These are phyloP conservation scores for Epizoanthus rinbou DNA, from an alignment of 92 coral and sea anemone species.

Conservation along the genomic window DNA sequence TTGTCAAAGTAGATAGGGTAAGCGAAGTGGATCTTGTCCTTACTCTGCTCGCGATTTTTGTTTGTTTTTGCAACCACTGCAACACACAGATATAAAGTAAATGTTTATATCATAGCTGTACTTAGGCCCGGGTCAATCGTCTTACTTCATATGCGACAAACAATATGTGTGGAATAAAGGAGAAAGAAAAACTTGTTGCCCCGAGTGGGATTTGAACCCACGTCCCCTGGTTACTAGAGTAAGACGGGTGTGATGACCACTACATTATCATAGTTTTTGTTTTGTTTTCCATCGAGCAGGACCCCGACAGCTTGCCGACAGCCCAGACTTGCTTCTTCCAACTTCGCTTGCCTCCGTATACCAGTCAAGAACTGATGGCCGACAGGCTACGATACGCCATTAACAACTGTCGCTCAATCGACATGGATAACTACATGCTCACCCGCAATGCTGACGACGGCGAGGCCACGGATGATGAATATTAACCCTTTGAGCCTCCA, in stretches of 20 bases:
- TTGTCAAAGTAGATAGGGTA: conserved; percentile 85
- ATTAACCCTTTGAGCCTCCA: conserved; percentile 1
- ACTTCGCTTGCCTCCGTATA: conserved; percentile 83
- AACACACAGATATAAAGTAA: too few relatives aligned
- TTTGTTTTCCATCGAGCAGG: conserved; percentile 53
- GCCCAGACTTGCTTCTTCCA: conserved; percentile 93
- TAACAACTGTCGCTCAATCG: conserved; percentile 89
- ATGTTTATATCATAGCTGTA: too few relatives aligned
- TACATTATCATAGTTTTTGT: neutral
- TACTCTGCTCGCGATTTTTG: too few relatives aligned
- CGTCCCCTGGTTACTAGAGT: too few relatives aligned
- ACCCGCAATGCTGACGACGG: conserved; percentile 79
- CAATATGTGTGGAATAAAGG: too few relatives aligned
- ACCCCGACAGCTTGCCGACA: conserved; percentile 81
- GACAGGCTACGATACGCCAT: conserved; percentile 85
- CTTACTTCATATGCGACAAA: too few relatives aligned
- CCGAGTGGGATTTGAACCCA: too few relatives aligned
- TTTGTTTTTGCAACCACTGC: too few relatives aligned
- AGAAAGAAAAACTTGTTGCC: too few relatives aligned
- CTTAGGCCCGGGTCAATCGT: too few relatives aligned
- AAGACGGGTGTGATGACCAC: too few relatives aligned
- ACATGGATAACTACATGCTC: conserved; percentile 90
- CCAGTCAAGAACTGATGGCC: conserved; percentile 75
- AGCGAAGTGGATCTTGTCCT: neutral
- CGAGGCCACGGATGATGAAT: conserved; percentile 72